Conservation (phyloP, 2,113 vertebrate genomes). For the Clarias magur region DNA sequence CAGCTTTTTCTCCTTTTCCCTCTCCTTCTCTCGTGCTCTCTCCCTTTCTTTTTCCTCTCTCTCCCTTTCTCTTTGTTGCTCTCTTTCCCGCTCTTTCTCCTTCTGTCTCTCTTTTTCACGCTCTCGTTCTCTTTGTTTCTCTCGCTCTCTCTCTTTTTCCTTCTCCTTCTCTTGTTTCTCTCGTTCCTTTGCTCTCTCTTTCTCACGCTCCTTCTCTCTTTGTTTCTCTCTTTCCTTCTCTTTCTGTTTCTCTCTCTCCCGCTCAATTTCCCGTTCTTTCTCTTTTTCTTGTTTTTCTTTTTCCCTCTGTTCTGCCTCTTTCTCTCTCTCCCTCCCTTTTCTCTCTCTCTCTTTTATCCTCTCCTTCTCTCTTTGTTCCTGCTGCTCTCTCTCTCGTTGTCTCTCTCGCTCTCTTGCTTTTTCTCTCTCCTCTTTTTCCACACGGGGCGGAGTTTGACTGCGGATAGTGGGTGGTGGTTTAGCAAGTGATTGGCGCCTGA, state of each 20-base stretch:
- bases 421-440: slow-evolving; percentile 47
- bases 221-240: background rate
- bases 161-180: background rate
- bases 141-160: slow-evolving; percentile 6
- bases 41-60: slow-evolving; percentile 52
- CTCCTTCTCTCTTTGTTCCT: slow-evolving; percentile 40
- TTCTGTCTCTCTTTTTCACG: background rate
- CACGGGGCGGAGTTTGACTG: slow-evolving; percentile 55
- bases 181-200: background rate
- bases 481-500: slow-evolving; percentile 56
- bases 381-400: slow-evolving; percentile 31
- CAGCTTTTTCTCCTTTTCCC: slow-evolving; percentile 66
- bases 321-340: slow-evolving; percentile 26
- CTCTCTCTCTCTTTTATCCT: slow-evolving; percentile 32
- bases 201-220: slow-evolving; percentile 1
- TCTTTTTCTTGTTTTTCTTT: slow-evolving; percentile 20
- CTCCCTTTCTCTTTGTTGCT: slow-evolving; percentile 2
- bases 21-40: slow-evolving; percentile 56
- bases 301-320: background rate
- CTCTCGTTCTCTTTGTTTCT: background rate
- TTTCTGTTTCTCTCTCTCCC: background rate
- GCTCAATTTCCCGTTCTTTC: slow-evolving; percentile 21
- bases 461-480: slow-evolving; percentile 46
- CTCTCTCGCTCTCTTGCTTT: slow-evolving; percentile 34
- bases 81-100: background rate